Base-by-base conservation (phyloP, 2,797 vertebrate genomes). In the Chaunax sp. region DNA sequence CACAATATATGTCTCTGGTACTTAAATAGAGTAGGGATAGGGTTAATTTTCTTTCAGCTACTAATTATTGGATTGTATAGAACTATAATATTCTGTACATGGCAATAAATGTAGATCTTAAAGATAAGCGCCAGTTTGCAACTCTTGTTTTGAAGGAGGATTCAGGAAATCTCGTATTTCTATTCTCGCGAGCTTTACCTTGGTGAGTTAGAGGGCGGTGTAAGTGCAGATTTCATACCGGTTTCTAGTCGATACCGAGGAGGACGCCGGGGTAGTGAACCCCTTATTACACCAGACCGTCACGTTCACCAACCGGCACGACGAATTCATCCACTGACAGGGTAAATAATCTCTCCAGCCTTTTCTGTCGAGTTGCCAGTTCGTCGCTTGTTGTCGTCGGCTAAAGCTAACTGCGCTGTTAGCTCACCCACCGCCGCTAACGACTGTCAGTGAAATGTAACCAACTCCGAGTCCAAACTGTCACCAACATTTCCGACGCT, bases 201-300 rank as follows among this genome's bases (percentile, higher is more conserved):
- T 5, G 28, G 26, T 5, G 54, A 18, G 45, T 16, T 33, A 54
- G 83, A 81, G 77, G 82, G 86, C 68, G 82, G 78, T 20, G 74
- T 72, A 47, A 68, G 63, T 44, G 61, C 63, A 58, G 78, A 41
- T 60, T 82, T 81, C 72, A 83, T 82, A 93, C 92, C 90, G 93
- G 88, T 82, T 84, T 78, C 54, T 79, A 54, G 10, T 74, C 74
- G 70, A 87, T 38, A 75, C 74, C 55, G 70, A 82, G 69, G 63
- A 77, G 76, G 75, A 87, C 84, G 58, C 74, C 79, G 84, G 83
- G 54, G 45, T 3, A 68, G 56, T 15, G 77, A 80, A 64, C 15
- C 44, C 60, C 51, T 0, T 20, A 11, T 55, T 59, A 37, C 22
- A 30, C 72, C 33, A 47, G 35, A 49, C 28, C 63, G 77, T 64